phyloP scores from a whole-genome alignment of 2,888 invertebrate species.

The Mantis religiosa region DNA sequence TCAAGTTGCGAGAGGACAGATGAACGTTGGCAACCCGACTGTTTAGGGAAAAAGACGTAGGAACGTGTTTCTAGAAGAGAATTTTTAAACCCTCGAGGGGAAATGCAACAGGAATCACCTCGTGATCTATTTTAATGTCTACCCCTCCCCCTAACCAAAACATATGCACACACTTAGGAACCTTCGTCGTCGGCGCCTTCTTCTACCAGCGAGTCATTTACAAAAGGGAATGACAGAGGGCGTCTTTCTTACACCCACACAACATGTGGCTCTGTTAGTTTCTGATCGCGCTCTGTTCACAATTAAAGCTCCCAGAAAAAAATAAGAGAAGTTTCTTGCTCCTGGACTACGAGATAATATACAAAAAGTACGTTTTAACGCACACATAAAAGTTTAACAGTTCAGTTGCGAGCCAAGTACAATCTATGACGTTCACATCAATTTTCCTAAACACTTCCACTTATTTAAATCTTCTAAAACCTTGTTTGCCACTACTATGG shows the following conservation, averaged over 20 bases:
- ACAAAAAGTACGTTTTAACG: no score
- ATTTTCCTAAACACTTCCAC: no score
- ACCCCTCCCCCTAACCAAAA: neutral
- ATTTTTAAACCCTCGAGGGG: neutral
- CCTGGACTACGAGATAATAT: no score
- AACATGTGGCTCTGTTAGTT: neutral
- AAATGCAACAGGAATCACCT: neutral
- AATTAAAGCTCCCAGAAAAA: neutral
- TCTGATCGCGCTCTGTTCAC: neutral
- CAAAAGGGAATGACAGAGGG: neutral
- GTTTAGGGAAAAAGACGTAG: no score
- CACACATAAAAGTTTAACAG: no score
- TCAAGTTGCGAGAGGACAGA: no score
- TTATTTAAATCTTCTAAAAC: no score
- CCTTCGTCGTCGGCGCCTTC: neutral
- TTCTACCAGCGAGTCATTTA: neutral
- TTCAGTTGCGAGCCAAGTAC: no score
- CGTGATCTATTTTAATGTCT: neutral
- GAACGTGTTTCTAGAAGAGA: no score
- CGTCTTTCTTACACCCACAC: neutral
- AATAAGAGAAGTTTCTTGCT: neutral
- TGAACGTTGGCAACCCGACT: no score
- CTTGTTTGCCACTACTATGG: no score
- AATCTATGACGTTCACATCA: no score
- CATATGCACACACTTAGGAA: conserved; percentile 13